A percentile compares a stretch with the other conserved stretches of the same genome.
These are phyloP conservation scores for Oncorhynchus masou DNA, from an alignment of 2,113 vertebrate species.

Conservation along the genomic window DNA sequence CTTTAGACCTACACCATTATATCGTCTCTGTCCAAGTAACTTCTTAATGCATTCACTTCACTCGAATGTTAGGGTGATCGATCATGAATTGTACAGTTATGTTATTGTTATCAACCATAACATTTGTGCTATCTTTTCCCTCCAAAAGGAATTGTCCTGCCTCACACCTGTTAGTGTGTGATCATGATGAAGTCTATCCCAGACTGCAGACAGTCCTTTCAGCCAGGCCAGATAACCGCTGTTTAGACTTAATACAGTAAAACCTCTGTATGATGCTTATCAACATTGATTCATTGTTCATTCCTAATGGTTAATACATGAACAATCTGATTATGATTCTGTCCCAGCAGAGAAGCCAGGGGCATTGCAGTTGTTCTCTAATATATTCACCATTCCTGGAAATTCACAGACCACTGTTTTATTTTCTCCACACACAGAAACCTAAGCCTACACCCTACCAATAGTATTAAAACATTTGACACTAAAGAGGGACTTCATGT, in stretches of 20 bases:
- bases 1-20: conserved; percentile 8
- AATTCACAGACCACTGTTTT: not conserved
- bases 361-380: not conserved
- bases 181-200: no score
- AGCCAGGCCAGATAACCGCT: not conserved
- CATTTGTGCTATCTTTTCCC: conserved; percentile 20
- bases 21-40: conserved; percentile 23
- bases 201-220: no score
- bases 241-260: not conserved
- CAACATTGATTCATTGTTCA: not conserved
- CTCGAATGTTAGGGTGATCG: conserved; percentile 30
- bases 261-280: not conserved
- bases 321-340: not conserved
- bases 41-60: conserved; percentile 32
- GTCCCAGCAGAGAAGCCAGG: not conserved
- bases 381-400: not conserved
- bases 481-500: not conserved
- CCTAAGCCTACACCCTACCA: not conserved
- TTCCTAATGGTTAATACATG: not conserved
- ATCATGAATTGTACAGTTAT: no score
- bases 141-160: conserved; percentile 20
- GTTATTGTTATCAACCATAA: no score
- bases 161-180: not conserved
- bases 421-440: not conserved
- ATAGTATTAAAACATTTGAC: not conserved